These are phyloP conservation scores for Plagodis dolabraria DNA, from an alignment of 2,888 invertebrate species.

Conservation along the genomic window DNA sequence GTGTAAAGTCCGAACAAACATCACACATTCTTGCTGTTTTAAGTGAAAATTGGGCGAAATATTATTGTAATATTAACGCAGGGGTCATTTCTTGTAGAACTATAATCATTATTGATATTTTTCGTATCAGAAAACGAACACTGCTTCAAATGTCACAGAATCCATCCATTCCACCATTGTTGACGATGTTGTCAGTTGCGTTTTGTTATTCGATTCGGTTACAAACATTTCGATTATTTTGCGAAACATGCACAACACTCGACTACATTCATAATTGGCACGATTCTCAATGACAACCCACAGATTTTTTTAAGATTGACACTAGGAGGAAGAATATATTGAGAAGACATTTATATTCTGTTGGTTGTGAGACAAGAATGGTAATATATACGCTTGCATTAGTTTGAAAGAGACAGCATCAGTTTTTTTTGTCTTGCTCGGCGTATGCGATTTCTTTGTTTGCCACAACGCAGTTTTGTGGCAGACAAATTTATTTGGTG, in stretches of 20 bases:
- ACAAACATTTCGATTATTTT: background rate
- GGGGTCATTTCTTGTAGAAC: conserved; percentile 63
- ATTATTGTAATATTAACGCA: conserved; percentile 77
- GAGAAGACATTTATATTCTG: no score
- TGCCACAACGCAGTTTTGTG: no score
- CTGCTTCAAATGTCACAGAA: conserved; percentile 78
- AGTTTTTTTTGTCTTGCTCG: no score
- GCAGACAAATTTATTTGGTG: no score
- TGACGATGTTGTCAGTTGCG: conserved; percentile 81
- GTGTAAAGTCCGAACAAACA: conserved; percentile 97
- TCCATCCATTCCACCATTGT: conserved; percentile 78
- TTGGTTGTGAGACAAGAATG: no score
- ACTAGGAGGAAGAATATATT: no score
- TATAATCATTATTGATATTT: conserved; percentile 81
- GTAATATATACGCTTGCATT: no score
- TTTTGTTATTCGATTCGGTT: conserved; percentile 53
- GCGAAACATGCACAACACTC: background rate
- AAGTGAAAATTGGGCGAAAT: conserved; percentile 65
- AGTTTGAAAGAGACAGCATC: no score
- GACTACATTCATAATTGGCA: background rate
- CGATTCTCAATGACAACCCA: background rate
- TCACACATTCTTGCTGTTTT: conserved; percentile 92
- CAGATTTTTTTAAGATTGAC: background rate
- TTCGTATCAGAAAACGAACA: conserved; percentile 80
- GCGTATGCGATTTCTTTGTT: no score